Evolutionary conservation across 37 sponge, comb jelly and placozoan genomes (phyloP).

Genomic region (Oscarella lobularis): DNA sequence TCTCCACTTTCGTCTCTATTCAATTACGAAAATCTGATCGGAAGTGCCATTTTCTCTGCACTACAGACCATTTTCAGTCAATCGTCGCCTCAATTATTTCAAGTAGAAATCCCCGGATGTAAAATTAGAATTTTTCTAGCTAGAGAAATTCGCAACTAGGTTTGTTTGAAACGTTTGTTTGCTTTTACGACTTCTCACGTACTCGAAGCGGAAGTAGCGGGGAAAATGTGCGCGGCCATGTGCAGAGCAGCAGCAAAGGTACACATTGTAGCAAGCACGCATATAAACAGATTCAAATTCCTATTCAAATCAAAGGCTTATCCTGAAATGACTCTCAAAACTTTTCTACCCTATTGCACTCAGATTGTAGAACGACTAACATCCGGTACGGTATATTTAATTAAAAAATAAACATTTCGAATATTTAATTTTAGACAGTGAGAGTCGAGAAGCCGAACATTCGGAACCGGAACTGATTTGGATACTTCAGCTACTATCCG

Average conservation of each 20-base stretch:
- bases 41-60: constrained; percentile 21
- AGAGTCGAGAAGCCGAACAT: constrained; percentile 48
- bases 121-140: too few relatives aligned
- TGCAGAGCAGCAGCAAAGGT: constrained; percentile 59
- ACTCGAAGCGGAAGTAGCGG: constrained; percentile 57
- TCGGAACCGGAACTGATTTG: constrained; percentile 56
- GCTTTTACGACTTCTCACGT: constrained; percentile 47
- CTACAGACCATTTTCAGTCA: constrained; percentile 31
- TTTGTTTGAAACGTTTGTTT: constrained; percentile 42
- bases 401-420: background rate
- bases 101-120: constrained; percentile 33
- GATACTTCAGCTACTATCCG: constrained; percentile 50
- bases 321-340: constrained; percentile 27
- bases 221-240: constrained; percentile 37
- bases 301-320: constrained; percentile 6
- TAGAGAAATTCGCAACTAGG: constrained; percentile 32
- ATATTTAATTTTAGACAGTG: constrained; percentile 23
- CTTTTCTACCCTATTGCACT: constrained; percentile 51
- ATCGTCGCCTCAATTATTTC: constrained; percentile 43
- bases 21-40: constrained; percentile 51
- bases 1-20: too few relatives aligned
- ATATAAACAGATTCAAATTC: background rate
- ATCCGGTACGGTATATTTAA: constrained; percentile 22
- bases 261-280: background rate
- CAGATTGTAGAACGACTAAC: constrained; percentile 15